Evolutionary conservation across 2,797 vertebrate species (phyloP).

Genomic region (Hozukius guyotensis): DNA sequence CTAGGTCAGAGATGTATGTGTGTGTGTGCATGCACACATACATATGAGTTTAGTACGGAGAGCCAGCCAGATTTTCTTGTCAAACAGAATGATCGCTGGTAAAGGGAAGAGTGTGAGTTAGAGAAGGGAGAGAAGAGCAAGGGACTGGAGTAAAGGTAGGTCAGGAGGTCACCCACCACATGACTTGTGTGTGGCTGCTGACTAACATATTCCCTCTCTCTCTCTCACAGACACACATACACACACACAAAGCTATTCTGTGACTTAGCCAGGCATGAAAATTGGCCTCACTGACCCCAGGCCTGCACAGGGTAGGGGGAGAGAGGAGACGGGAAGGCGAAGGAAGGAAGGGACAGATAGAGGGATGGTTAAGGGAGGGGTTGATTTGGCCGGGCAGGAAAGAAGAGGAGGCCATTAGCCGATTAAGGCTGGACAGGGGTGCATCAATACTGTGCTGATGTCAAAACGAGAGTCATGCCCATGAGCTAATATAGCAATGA

Average conservation of each 20-base stretch:
- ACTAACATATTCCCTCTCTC: conserved; percentile 59
- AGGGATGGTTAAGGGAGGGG: conserved; percentile 70
- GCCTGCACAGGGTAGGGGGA: conserved; percentile 58
- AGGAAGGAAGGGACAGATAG: conserved; percentile 67
- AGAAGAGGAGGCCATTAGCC: conserved; percentile 85
- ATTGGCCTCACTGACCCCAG: conserved; percentile 80
- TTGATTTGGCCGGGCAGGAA: conserved; percentile 75
- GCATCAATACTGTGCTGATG: conserved; percentile 83
- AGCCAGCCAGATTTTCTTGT: conserved; percentile 55
- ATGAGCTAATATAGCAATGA: conserved; percentile 77
- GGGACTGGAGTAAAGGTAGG: conserved; percentile 69
- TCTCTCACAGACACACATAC: neutral
- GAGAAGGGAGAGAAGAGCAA: conserved; percentile 36
- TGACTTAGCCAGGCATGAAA: conserved; percentile 83
- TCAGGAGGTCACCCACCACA: conserved; percentile 75
- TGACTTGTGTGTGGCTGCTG: conserved; percentile 81
- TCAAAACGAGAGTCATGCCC: conserved; percentile 79
- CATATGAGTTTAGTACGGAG: neutral
- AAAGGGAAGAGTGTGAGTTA: conserved; percentile 32
- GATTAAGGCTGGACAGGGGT: conserved; percentile 82
- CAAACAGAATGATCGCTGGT: conserved; percentile 46
- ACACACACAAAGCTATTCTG: conserved; percentile 75
- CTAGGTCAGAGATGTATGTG: conserved; percentile 51
- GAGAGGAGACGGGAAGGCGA: conserved; percentile 59
- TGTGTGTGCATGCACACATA: neutral